Base-by-base conservation (phyloP, 92 coral and sea anemone species). In the Hydrozoanthus gracilis region DNA sequence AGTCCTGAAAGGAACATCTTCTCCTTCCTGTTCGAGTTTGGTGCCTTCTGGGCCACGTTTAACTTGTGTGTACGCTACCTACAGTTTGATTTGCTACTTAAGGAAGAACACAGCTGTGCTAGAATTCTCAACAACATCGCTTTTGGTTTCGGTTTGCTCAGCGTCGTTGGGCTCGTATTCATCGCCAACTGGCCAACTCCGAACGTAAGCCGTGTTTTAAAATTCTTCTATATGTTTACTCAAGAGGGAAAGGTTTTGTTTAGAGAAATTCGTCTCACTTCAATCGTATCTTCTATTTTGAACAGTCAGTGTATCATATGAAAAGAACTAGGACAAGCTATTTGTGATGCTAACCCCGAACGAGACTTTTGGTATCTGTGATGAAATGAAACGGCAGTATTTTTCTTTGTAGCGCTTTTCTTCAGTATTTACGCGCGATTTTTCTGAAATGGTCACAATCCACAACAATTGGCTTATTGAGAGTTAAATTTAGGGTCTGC, bases 1-100 rank as follows among this genome's bases (percentile, higher is more conserved):
- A 78, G 86, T n/a, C 92, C 92, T 46, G 92, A 89, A 73, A 82
- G 92, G 3, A 71, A 89, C 56, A 86, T 89, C 68, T 89, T 89
- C 73, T 82, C 92, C 68, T 48, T 65, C 61, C 27, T 80, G 55
- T 80, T 80, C 39, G 85, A 80, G 85, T 80, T 80, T 35, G 85
- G 85, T 45, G 85, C 85, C 48, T 80, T 80, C 74, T 80, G 85
- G 85, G 85, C 85, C 54, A 80, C 51, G 69, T 51, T 66, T 8
- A 80, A 80, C 44, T 6, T 80, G 74, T 45, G 85, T 65, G 46
- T 80, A 10, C 85, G 85, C 7, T 80, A 80, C 15, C 85, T 88
- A 1, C 78, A 74, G 60, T 74, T 74, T 58, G 78, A 74, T 44
- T 49, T 58, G 3, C 60, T 74, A 4, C 60, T 74, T 39, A 74